Evolutionary conservation across 35 echinoderm and acorn worm species (phyloP), one percentile per base, ranked within the genome.

Genomic region (Strongylocentrotus purpuratus): DNA sequence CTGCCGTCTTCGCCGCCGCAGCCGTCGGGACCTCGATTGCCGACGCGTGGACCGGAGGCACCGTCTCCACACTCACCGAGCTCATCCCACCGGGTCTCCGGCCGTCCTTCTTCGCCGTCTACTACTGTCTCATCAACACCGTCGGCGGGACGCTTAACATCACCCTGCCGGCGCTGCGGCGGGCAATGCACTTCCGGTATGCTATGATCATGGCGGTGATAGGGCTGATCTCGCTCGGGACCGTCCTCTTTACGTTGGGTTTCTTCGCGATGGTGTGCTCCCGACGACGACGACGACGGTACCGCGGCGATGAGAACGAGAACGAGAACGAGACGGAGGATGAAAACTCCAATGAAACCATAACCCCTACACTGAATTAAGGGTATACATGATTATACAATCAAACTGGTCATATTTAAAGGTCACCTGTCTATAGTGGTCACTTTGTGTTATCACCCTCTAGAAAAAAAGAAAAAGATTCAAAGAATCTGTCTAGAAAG

Each of bases 71-170:
- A 32, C 32, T 96, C 41, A 48, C 92, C 71, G 95, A 96, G 33
- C 45, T 93, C 22, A 85, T 92, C n/a, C 95, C 95, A 8, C 22
- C 61, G 10, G 31, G 46, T 11, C 59, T 71, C 9, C 59, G 52
- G 2, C 71, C 95, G 1, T 94, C 95, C 3, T 92, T 85, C 41
- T 85, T 96, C 33, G 90, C 95, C 1, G n/a, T 96, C 90, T 96
- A 85, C 50, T 94, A 50, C 92, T 96, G 92, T 70, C 65, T 47
- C 45, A 94, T 94, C 92, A 96, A 91, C 61, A 94, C 92, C 33
- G 70, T 96, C 18, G 95, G 95, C 25, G 95, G 95, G 45, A 96
- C 92, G 15, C 45, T 96, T 2, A 94, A 86, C 46, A 45, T 96
- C 15, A n/a, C 87, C 35, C 52, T 96, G 59, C 91, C 95, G 31